A percentile compares a stretch with the other conserved stretches of the same genome.
These are phyloP conservation scores for Anniella stebbinsi DNA, from an alignment of 2,797 vertebrate species.

Conservation along the genomic window DNA sequence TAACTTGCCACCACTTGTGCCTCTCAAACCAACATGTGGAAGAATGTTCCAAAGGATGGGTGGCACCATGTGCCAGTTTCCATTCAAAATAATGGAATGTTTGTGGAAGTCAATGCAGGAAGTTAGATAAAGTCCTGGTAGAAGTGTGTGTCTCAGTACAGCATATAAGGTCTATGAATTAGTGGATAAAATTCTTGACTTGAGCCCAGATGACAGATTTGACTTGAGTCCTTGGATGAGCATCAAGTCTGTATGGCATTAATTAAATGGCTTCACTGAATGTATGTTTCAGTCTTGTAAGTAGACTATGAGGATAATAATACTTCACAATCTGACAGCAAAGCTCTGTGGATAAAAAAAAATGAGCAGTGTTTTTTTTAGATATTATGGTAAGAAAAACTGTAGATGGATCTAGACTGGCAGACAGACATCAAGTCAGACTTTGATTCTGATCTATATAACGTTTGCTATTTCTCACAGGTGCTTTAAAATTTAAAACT, in stretches of 20 bases:
- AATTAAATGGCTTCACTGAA: conserved; percentile 14
- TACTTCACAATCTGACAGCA: conserved; percentile 9
- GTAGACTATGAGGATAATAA: background rate
- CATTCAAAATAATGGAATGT: conserved; percentile 18
- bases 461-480: background rate
- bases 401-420: background rate
- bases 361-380: background rate
- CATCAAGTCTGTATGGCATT: background rate
- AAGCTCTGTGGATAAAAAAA: background rate
- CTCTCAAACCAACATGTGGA: too few species aligned
- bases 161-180: background rate
- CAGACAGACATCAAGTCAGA: background rate
- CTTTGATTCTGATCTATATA: background rate
- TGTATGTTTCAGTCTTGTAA: background rate
- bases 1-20: too few species aligned
- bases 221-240: conserved; percentile 1
- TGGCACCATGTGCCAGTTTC: too few species aligned
- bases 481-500: background rate
- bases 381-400: background rate
- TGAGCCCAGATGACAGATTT: conserved; percentile 7
- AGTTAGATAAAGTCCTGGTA: background rate
- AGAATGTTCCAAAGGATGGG: too few species aligned
- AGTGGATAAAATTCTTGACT: background rate
- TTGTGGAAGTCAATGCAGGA: background rate
- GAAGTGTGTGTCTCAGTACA: background rate